Conservation (phyloP, 2,797 vertebrate genomes). For the Nyctibius grandis region DNA sequence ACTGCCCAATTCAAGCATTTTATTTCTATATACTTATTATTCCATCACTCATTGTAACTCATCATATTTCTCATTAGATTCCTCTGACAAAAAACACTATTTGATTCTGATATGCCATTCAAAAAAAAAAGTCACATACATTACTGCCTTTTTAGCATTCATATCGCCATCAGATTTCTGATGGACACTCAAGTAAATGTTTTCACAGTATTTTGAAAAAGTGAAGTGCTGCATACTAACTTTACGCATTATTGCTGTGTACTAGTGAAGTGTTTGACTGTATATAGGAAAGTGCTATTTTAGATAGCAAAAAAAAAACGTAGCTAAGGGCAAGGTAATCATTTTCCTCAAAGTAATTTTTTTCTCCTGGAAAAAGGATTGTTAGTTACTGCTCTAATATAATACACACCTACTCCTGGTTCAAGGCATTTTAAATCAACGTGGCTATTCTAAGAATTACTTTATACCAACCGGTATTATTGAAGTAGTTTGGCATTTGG, state of each 20-base stretch:
- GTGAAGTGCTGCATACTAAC: neutral
- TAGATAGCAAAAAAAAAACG: neutral
- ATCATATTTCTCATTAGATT: neutral
- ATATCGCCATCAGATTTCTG: neutral
- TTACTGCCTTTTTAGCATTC: neutral
- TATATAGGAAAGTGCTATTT: neutral
- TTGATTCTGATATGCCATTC: neutral
- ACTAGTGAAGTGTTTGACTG: neutral
- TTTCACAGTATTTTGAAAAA: neutral
- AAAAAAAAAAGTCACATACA: neutral
- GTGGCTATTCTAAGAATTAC: neutral
- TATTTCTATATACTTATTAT: neutral
- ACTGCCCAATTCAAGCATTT: neutral
- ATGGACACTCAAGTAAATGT: neutral
- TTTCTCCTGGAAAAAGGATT: neutral
- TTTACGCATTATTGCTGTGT: neutral
- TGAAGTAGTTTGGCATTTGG: neutral
- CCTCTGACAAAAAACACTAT: neutral
- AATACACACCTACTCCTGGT: neutral
- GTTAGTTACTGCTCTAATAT: neutral
- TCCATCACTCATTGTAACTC: neutral
- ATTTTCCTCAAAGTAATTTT: neutral
- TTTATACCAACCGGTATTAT: neutral
- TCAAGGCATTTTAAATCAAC: neutral
- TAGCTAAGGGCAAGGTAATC: neutral